Evolutionary conservation across 2,888 invertebrate species (phyloP).

Genomic region (Chalcosyrphus nemorum): DNA sequence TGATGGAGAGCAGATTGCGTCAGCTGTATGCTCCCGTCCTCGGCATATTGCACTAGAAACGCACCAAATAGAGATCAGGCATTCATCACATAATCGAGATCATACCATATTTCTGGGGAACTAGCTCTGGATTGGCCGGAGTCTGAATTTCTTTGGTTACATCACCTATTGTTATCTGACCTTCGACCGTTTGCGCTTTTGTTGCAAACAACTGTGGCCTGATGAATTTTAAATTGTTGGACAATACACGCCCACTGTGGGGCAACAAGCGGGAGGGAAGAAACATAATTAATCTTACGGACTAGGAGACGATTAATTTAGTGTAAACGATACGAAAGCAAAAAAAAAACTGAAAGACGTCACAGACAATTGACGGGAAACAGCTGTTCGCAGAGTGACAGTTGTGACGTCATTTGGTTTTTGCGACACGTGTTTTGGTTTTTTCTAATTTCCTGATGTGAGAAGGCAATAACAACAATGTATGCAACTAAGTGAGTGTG

Average conservation of each 20-base stretch:
- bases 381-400: constrained; percentile 43
- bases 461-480: constrained; percentile 55
- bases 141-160: constrained; percentile 86
- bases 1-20: constrained; percentile 90
- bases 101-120: constrained; percentile 85
- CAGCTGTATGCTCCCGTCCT: constrained; percentile 84
- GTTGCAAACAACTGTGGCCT: constrained; percentile 25
- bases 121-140: constrained; percentile 89
- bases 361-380: constrained; percentile 5
- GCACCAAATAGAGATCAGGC: not conserved
- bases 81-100: not conserved
- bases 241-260: constrained; percentile 11
- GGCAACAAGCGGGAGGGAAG: constrained; percentile 34
- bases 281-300: constrained; percentile 45
- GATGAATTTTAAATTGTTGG: not conserved
- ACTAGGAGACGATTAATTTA: constrained; percentile 44
- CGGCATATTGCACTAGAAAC: constrained; percentile 78
- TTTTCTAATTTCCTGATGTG: not conserved
- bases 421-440: constrained; percentile 12
- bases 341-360: not conserved
- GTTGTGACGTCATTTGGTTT: not conserved
- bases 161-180: constrained; percentile 88
- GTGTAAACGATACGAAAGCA: not conserved
- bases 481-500: not conserved
- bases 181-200: constrained; percentile 74